Percentiles rank a stretch among this genome's conserved stretches.
Conservation (phyloP, 2,113 vertebrate species). For the Campylomormyrus tamandua region DNA sequence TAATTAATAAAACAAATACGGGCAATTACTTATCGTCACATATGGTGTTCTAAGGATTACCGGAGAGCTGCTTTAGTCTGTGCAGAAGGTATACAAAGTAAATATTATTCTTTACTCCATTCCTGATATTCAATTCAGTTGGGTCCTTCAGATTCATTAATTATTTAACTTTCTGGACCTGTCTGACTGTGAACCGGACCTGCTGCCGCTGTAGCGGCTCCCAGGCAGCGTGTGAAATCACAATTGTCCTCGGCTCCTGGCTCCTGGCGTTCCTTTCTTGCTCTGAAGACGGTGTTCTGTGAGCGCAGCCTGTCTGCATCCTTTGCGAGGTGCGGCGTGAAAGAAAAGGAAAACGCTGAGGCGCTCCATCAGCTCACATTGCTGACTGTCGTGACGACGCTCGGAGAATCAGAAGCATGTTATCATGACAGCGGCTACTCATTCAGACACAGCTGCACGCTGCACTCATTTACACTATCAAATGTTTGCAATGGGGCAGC, state of each 20-base stretch:
- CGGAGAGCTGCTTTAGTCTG: not conserved
- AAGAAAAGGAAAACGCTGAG: not conserved
- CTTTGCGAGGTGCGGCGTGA: not conserved
- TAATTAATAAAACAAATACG: not conserved
- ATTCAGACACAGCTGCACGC: not conserved
- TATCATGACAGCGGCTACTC: not conserved
- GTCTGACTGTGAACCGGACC: not conserved
- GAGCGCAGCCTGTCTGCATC: not conserved
- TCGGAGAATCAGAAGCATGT: not conserved
- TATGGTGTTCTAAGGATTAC: not conserved
- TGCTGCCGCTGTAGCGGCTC: not conserved
- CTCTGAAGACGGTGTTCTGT: not conserved
- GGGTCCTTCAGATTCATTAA: not conserved
- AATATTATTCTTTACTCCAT: not conserved
- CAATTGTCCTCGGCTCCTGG: not conserved
- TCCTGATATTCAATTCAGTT: not conserved
- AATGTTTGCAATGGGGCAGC: not conserved
- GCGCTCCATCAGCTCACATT: not conserved
- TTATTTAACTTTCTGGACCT: not conserved
- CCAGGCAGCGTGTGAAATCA: not conserved
- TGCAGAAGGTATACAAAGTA: not conserved
- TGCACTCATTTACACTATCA: not conserved
- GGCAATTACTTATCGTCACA: not conserved
- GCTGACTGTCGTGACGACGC: not conserved
- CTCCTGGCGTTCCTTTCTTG: not conserved